Conservation (phyloP, 2,888 invertebrate genomes). For the Rhingia rostrata region DNA sequence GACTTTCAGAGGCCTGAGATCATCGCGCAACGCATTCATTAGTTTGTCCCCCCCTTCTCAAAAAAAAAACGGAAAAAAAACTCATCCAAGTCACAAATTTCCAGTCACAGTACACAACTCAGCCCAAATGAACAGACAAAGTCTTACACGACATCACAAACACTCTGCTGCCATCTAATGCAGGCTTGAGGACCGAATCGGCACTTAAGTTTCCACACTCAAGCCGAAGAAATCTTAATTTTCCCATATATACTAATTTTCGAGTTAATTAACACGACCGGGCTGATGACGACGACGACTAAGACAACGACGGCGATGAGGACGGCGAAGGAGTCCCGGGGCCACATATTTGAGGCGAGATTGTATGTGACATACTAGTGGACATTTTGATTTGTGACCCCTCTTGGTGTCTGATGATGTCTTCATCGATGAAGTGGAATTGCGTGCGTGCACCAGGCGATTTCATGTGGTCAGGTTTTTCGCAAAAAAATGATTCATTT, state of each 20-base stretch:
- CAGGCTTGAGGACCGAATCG: slow-evolving; percentile 34
- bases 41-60: slow-evolving; percentile 18
- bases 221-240: slow-evolving; percentile 41
- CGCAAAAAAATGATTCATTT: slow-evolving; percentile 47
- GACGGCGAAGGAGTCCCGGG: slow-evolving; percentile 13
- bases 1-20: slow-evolving; percentile 61
- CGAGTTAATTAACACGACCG: slow-evolving; percentile 63
- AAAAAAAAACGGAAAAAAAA: slow-evolving; percentile 5
- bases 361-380: slow-evolving; percentile 68
- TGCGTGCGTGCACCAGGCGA: slow-evolving; percentile 45
- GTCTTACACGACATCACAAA: slow-evolving; percentile 42
- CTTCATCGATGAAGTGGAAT: slow-evolving; percentile 42
- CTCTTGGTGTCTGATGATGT: slow-evolving; percentile 56
- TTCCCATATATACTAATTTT: slow-evolving; percentile 62
- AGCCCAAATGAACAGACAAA: neutral
- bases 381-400: slow-evolving; percentile 73
- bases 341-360: slow-evolving; percentile 48
- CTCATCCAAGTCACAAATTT: slow-evolving; percentile 11
- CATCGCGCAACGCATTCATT: slow-evolving; percentile 68
- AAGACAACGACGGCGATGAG: neutral
- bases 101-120: slow-evolving; percentile 35
- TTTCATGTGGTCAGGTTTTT: slow-evolving; percentile 48
- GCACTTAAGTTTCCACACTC: slow-evolving; percentile 38
- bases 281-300: slow-evolving; percentile 1
- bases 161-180: slow-evolving; percentile 50